A percentile compares a stretch with the other conserved stretches of the same genome.
Conservation (phyloP, 1,140 invertebrate genomes). For the Radopholus similis region DNA sequence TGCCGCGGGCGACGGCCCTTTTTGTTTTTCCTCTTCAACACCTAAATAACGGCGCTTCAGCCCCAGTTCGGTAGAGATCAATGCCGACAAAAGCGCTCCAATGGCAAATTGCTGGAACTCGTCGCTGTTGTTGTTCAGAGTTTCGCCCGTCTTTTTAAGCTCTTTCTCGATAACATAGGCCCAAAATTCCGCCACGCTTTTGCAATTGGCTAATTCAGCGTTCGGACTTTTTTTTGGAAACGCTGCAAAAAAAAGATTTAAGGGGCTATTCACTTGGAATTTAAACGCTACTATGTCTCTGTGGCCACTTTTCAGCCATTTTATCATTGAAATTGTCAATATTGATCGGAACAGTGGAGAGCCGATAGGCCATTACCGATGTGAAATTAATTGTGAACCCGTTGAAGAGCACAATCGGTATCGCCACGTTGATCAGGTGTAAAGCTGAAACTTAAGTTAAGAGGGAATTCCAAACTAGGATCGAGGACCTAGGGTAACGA, state of each 20-base stretch:
- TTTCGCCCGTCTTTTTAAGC: slow-evolving; percentile 14
- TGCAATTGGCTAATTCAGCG: slow-evolving; percentile 25
- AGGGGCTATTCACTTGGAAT: background rate
- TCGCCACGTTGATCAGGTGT: slow-evolving; percentile 41
- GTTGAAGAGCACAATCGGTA: slow-evolving; percentile 50
- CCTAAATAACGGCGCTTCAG: slow-evolving; percentile 35
- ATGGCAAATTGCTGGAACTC: slow-evolving; percentile 46
- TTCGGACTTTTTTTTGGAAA: background rate
- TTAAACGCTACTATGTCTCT: background rate
- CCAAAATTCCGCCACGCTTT: slow-evolving; percentile 37
- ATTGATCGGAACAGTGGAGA: slow-evolving; percentile 27
- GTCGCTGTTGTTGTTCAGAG: slow-evolving; percentile 20
- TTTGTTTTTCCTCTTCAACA: slow-evolving; percentile 15
- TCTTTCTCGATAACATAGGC: slow-evolving; percentile 28
- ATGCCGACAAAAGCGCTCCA: slow-evolving; percentile 49
- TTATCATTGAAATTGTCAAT: slow-evolving; percentile 24
- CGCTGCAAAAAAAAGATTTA: slow-evolving; percentile 6
- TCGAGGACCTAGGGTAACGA: slow-evolving; percentile 38
- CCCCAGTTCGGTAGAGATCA: slow-evolving; percentile 39
- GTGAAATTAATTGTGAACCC: slow-evolving; percentile 47
- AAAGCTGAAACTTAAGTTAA: slow-evolving; percentile 38
- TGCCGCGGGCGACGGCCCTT: slow-evolving; percentile 28
- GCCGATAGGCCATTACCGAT: slow-evolving; percentile 43
- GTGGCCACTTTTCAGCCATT: slow-evolving; percentile 33
- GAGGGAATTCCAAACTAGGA: slow-evolving; percentile 21